Evolutionary conservation across 1,140 invertebrate genomes (phyloP).

Genomic region (Aphelinus certus): DNA sequence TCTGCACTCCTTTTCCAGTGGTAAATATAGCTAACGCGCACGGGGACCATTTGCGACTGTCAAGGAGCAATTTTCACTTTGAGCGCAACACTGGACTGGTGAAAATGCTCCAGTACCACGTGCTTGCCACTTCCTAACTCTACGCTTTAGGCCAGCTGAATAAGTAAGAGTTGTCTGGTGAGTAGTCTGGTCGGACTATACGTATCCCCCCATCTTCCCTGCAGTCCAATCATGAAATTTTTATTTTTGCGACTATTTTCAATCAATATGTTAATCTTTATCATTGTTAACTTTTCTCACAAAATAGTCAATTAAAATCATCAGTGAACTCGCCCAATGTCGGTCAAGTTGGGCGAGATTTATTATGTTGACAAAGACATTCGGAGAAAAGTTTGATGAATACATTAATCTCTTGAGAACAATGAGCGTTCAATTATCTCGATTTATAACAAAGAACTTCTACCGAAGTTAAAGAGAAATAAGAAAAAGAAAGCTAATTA

Average conservation of each 20-base stretch:
- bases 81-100: background rate
- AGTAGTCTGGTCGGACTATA: slow-evolving; percentile 18
- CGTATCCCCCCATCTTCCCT: background rate
- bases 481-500: too few relatives aligned
- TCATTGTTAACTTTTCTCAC: background rate
- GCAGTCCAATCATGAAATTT: slow-evolving; percentile 18
- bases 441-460: too few relatives aligned
- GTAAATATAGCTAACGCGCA: slow-evolving; percentile 7
- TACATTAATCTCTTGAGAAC: too few relatives aligned
- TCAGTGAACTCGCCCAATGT: too few relatives aligned
- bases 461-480: too few relatives aligned
- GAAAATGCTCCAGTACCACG: slow-evolving; percentile 18
- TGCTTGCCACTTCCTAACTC: background rate
- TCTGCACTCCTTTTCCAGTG: slow-evolving; percentile 2
- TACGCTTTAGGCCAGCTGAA: background rate
- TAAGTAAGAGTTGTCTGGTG: slow-evolving; percentile 16
- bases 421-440: too few relatives aligned
- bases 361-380: too few relatives aligned
- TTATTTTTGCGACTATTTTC: slow-evolving; percentile 23
- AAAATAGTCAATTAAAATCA: background rate
- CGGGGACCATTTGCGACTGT: background rate
- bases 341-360: too few relatives aligned
- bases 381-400: too few relatives aligned
- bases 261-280: slow-evolving; percentile 27
- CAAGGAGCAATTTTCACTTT: slow-evolving; percentile 13